Percentiles rank a stretch among this genome's conserved stretches.
Conservation (phyloP, 64 coral and sea anemone species). For the Stichodactyla mertensii region DNA sequence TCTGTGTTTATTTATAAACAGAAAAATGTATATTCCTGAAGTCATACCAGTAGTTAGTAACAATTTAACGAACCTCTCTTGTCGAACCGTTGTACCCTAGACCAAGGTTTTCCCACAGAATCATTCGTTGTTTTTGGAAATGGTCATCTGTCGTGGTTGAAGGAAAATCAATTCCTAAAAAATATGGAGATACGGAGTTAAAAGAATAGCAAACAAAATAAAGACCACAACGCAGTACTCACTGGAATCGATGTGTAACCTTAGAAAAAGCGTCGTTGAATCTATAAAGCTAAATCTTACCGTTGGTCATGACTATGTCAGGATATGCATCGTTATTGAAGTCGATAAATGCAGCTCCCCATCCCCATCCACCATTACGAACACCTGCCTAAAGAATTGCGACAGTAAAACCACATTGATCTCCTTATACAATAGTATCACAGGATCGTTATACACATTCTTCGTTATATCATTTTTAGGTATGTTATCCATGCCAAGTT, state of each 20-base stretch:
- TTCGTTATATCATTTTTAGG: no score
- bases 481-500: no score
- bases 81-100: slow-evolving; percentile 60
- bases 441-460: no score
- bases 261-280: background rate
- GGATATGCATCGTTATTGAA: slow-evolving; percentile 82
- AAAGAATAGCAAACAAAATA: background rate
- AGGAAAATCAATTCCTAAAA: slow-evolving; percentile 74
- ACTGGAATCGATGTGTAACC: no score
- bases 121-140: slow-evolving; percentile 62
- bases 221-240: background rate
- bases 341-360: slow-evolving; percentile 82
- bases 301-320: slow-evolving; percentile 81
- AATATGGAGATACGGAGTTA: background rate
- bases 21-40: no score
- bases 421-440: no score
- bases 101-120: slow-evolving; percentile 77
- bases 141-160: slow-evolving; percentile 77
- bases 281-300: slow-evolving; percentile 10
- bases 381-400: slow-evolving; percentile 65
- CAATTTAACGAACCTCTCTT: slow-evolving; percentile 41
- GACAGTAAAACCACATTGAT: background rate
- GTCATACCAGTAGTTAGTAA: no score
- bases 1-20: no score
- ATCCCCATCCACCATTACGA: slow-evolving; percentile 74